Percentiles rank a stretch among this genome's conserved stretches.
Conservation (phyloP, 2,113 vertebrate species). For the Neofelis nebulosa region DNA sequence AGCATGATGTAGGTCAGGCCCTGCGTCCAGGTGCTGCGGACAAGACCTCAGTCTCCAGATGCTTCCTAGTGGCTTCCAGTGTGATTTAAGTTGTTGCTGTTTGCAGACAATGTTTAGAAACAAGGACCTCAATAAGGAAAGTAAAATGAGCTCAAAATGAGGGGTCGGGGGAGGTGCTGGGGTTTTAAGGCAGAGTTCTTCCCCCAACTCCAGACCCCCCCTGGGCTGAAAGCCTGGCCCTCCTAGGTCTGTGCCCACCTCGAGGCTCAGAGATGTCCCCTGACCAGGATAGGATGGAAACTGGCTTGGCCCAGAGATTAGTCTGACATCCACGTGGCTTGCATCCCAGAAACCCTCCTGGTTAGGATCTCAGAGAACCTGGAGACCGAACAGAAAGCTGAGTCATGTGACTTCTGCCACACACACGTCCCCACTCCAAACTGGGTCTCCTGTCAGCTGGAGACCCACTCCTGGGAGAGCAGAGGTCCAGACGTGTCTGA, state of each 20-base stretch:
- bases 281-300: neutral
- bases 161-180: too few species aligned
- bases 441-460: neutral
- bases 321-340: neutral
- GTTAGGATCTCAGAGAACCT: neutral
- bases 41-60: conserved; percentile 22
- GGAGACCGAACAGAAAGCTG: neutral
- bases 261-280: neutral
- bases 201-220: neutral
- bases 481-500: neutral
- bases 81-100: neutral
- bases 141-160: neutral
- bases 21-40: neutral
- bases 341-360: neutral
- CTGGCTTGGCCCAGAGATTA: neutral
- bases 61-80: conserved; percentile 8
- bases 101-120: conserved; percentile 36
- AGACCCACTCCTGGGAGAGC: neutral
- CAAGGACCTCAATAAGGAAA: conserved; percentile 19
- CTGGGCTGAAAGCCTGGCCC: neutral
- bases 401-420: neutral
- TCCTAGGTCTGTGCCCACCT: neutral
- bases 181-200: neutral
- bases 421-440: neutral
- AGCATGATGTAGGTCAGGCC: neutral